Conservation (phyloP, 2,797 vertebrate species). For the Huso huso region DNA sequence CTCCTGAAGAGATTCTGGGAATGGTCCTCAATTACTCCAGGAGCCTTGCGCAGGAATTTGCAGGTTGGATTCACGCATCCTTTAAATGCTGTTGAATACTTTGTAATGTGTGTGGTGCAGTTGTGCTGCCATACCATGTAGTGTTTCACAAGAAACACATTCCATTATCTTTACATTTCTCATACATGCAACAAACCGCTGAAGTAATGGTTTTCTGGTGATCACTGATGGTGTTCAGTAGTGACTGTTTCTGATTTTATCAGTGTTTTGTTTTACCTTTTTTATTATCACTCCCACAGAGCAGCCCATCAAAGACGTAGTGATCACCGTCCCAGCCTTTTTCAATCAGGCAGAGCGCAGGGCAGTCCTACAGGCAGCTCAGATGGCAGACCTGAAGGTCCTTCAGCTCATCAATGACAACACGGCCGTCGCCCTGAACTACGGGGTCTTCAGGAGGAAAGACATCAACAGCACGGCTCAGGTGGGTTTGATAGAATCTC, state of each 20-base stretch:
- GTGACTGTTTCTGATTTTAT: not conserved
- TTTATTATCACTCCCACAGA: conserved; percentile 52
- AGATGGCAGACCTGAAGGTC: conserved; percentile 84
- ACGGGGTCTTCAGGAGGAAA: conserved; percentile 90
- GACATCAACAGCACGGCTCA: conserved; percentile 85
- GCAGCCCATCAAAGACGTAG: conserved; percentile 84
- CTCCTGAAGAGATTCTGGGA: conserved; percentile 82
- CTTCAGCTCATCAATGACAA: conserved; percentile 95
- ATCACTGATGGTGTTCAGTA: too few relatives aligned
- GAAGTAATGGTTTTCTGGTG: too few relatives aligned
- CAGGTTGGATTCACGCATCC: conserved; percentile 58
- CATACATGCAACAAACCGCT: too few relatives aligned
- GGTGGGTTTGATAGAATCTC: conserved; percentile 46
- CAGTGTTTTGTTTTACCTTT: not conserved
- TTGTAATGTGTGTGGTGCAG: not conserved
- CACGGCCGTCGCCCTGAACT: conserved; percentile 88
- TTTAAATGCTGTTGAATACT: not conserved
- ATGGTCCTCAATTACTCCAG: conserved; percentile 94
- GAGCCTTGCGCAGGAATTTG: conserved; percentile 86
- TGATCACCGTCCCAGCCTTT: conserved; percentile 88
- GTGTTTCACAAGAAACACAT: too few relatives aligned
- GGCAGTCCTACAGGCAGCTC: conserved; percentile 80
- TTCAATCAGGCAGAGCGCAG: conserved; percentile 96
- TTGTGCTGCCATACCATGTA: too few relatives aligned
- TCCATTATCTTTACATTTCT: too few relatives aligned